A percentile compares a stretch with the other conserved stretches of the same genome.
Evolutionary conservation across 2,888 invertebrate genomes (phyloP).

Genomic region (Brenthis hecate): DNA sequence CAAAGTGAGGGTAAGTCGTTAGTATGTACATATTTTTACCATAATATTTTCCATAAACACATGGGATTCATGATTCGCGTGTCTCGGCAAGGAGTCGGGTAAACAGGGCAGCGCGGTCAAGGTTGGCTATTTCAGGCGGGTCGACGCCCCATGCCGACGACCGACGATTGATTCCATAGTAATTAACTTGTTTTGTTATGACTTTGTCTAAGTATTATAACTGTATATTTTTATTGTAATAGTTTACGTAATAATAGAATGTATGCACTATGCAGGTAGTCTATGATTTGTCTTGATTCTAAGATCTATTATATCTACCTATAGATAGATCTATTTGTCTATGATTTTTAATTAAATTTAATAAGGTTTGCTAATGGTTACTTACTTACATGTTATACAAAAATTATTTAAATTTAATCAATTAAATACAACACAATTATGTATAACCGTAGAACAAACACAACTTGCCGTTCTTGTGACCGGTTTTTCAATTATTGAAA

Average conservation of each 20-base stretch:
- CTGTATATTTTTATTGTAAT: neutral
- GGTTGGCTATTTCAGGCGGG: constrained; percentile 68
- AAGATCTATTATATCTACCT: too few relatives aligned
- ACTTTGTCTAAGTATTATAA: constrained; percentile 1
- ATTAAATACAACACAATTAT: too few relatives aligned
- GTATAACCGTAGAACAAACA: too few relatives aligned
- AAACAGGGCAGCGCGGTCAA: constrained; percentile 65
- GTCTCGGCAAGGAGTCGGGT: constrained; percentile 31
- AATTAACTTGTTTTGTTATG: constrained; percentile 23
- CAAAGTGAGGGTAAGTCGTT: neutral
- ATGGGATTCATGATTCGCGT: constrained; percentile 22
- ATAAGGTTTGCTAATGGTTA: too few relatives aligned
- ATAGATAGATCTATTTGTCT: too few relatives aligned
- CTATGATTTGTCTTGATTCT: too few relatives aligned
- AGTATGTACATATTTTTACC: neutral
- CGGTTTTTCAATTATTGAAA: too few relatives aligned
- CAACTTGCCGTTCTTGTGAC: too few relatives aligned
- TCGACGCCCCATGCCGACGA: constrained; percentile 42
- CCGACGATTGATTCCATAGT: constrained; percentile 28
- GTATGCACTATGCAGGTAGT: too few relatives aligned
- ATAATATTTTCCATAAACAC: constrained; percentile 16
- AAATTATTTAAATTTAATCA: too few relatives aligned
- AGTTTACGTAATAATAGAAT: neutral
- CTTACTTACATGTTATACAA: too few relatives aligned
- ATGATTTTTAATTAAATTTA: too few relatives aligned